Percentiles rank a stretch among this genome's conserved stretches.
Evolutionary conservation across 2,888 invertebrate species (phyloP).

Genomic region (Tiphia femorata): DNA sequence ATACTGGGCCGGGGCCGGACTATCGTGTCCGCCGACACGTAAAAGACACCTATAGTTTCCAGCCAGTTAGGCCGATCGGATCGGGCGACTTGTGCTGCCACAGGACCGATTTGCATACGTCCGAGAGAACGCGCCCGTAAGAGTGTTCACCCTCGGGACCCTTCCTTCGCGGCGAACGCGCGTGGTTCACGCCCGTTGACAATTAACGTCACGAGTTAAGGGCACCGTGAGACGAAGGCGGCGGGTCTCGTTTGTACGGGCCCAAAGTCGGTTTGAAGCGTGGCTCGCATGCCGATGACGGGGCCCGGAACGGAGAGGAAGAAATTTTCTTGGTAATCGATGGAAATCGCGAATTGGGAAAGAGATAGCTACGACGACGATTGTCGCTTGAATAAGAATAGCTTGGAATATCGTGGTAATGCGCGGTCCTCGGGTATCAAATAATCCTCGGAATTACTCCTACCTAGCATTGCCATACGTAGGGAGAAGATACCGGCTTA

Average conservation of each 20-base stretch:
- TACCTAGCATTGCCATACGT: too few species aligned
- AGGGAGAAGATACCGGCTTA: too few species aligned
- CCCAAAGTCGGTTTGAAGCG: not conserved
- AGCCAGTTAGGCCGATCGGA: conserved; percentile 8
- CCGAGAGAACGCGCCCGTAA: too few species aligned
- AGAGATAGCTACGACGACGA: too few species aligned
- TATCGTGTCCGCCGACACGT: conserved; percentile 18
- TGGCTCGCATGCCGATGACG: conserved; percentile 3
- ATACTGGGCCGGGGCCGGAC: conserved; percentile 28
- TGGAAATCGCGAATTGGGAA: too few species aligned
- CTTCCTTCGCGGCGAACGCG: not conserved
- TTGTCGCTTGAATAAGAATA: too few species aligned
- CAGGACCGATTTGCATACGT: conserved; percentile 23
- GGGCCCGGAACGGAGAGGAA: too few species aligned
- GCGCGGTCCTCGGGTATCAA: too few species aligned
- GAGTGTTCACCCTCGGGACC: too few species aligned
- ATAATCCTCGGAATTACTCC: too few species aligned
- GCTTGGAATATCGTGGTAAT: too few species aligned
- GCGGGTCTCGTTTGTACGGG: not conserved
- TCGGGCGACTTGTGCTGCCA: not conserved
- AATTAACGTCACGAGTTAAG: conserved; percentile 30
- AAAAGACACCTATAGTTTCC: not conserved
- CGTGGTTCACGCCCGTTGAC: conserved; percentile 16
- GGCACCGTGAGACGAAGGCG: not conserved
- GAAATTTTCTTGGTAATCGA: too few species aligned